phyloP scores from a whole-genome alignment of 2,113 vertebrate genomes.

The Trematomus loennbergii region DNA sequence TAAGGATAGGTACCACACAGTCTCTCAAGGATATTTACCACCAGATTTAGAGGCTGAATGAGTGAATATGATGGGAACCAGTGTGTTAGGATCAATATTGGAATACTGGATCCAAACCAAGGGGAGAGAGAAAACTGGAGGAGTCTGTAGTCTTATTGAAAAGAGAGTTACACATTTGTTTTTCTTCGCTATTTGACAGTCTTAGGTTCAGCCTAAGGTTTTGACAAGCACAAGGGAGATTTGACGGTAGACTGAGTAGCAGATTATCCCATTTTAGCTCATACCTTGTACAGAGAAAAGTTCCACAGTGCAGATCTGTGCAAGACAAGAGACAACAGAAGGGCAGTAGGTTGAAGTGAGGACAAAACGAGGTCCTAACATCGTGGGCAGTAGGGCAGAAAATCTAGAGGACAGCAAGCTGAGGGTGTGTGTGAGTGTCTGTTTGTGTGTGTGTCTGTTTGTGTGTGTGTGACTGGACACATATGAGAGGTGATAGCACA shows the following conservation, averaged over 20 bases:
- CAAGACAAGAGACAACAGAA: conserved; percentile 61
- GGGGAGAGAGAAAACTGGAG: not conserved
- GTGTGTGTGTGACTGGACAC: conserved; percentile 26
- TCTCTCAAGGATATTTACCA: conserved; percentile 35
- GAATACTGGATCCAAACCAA: conserved; percentile 6
- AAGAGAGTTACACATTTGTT: not conserved
- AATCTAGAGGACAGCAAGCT: conserved; percentile 45
- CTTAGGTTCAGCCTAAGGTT: not conserved
- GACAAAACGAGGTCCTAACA: conserved; percentile 67
- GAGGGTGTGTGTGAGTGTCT: conserved; percentile 18
- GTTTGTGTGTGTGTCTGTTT: conserved; percentile 21
- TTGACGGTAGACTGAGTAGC: conserved; percentile 44
- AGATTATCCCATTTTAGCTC: conserved; percentile 16
- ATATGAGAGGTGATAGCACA: conserved; percentile 41
- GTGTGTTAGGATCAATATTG: not conserved
- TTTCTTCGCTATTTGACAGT: not conserved
- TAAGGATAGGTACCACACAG: conserved; percentile 36
- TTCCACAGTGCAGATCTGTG: conserved; percentile 36
- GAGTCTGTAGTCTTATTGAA: conserved; percentile 1
- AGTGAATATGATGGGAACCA: not conserved
- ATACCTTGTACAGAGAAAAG: conserved; percentile 32
- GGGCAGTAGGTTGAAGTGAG: conserved; percentile 67
- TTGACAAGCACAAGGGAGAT: conserved; percentile 21
- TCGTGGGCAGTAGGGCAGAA: conserved; percentile 40
- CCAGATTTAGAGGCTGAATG: conserved; percentile 3